Conservation (phyloP, 1,140 invertebrate species). For the Pseudobourletiella spinata region DNA sequence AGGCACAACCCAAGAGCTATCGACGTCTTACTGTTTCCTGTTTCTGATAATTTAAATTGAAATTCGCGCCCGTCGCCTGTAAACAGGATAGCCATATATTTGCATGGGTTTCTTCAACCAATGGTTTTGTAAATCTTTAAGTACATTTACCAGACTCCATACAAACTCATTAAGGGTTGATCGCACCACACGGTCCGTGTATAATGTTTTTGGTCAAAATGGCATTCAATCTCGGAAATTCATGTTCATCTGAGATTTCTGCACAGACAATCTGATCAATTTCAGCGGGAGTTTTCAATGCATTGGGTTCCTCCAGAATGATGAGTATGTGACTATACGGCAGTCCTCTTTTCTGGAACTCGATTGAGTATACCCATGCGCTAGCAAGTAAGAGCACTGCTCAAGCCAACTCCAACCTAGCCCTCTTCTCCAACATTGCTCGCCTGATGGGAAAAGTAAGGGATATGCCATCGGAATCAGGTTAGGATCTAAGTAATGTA, state of each 20-base stretch:
- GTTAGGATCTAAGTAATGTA: not conserved
- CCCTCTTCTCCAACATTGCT: not conserved
- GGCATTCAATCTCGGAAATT: constrained; percentile 14
- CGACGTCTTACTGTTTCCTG: constrained; percentile 30
- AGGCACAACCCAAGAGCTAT: constrained; percentile 48
- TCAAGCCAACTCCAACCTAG: too few relatives aligned
- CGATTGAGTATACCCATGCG: constrained; percentile 34
- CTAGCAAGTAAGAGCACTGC: too few relatives aligned
- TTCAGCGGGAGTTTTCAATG: too few relatives aligned
- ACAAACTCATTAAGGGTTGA: constrained; percentile 20
- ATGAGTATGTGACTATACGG: constrained; percentile 22
- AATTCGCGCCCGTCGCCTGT: constrained; percentile 28
- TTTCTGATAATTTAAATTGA: not conserved
- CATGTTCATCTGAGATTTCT: constrained; percentile 33
- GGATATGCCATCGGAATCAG: not conserved
- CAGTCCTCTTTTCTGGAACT: constrained; percentile 32
- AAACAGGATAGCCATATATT: constrained; percentile 41
- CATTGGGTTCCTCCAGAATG: too few relatives aligned
- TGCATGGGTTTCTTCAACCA: constrained; percentile 34
- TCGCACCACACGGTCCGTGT: constrained; percentile 19
- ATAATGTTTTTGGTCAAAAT: constrained; percentile 17
- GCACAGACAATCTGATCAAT: too few relatives aligned
- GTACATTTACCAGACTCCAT: constrained; percentile 38
- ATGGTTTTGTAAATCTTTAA: constrained; percentile 36
- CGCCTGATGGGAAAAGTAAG: not conserved